Percentiles rank a stretch among this genome's conserved stretches.
Conservation (phyloP, 2,888 invertebrate genomes). For the Leucophora obtusa region DNA sequence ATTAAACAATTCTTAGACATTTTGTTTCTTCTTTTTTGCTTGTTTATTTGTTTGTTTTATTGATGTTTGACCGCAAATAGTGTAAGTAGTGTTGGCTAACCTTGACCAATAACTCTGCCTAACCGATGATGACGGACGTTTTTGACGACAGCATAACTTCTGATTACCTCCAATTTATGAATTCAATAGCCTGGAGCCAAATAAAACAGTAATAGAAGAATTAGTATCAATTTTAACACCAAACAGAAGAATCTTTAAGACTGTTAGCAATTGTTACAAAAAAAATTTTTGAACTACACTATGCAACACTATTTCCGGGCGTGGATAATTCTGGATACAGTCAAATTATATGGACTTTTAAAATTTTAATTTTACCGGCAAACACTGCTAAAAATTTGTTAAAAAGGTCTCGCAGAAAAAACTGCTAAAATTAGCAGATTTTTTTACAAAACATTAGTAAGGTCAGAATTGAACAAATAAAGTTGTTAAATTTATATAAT, state of each 20-base stretch:
- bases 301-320: too few species aligned
- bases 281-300: too few species aligned
- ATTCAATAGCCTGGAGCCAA: slow-evolving; percentile 24
- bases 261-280: too few species aligned
- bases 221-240: not conserved
- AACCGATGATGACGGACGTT: not conserved
- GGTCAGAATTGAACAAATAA: too few species aligned
- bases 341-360: too few species aligned
- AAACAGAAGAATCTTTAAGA: not conserved
- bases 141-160: slow-evolving; percentile 14
- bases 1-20: not conserved
- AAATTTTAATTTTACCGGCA: too few species aligned
- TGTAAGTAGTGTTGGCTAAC: slow-evolving; percentile 42
- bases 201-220: slow-evolving; percentile 4
- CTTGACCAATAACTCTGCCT: slow-evolving; percentile 55
- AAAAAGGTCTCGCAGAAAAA: too few species aligned
- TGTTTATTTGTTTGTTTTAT: slow-evolving; percentile 18
- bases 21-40: not conserved
- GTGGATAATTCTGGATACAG: too few species aligned
- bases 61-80: slow-evolving; percentile 7
- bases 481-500: too few species aligned
- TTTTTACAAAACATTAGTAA: too few species aligned
- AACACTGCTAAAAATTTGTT: too few species aligned
- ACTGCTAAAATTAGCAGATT: too few species aligned
- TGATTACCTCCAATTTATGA: not conserved